Evolutionary conservation across 2,797 vertebrate species (phyloP).

Genomic region (Channa striata): DNA sequence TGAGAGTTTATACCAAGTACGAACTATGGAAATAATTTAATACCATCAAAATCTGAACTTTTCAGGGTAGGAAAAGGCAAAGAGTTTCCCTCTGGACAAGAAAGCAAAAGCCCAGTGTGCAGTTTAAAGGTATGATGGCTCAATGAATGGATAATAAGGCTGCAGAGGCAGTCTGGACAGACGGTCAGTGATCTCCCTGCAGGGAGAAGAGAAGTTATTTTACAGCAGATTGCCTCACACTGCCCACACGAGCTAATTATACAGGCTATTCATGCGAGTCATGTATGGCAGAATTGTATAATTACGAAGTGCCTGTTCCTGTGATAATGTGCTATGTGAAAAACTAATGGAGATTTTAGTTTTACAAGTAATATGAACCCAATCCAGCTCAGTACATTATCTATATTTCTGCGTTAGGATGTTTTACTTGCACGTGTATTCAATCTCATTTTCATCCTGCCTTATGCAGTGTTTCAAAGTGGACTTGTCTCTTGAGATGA

Average conservation of each 20-base stretch:
- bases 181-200: conserved; percentile 70
- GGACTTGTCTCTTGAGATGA: conserved; percentile 19
- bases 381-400: conserved; percentile 24
- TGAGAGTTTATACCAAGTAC: neutral
- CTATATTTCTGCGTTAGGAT: conserved; percentile 26
- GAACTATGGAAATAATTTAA: conserved; percentile 12
- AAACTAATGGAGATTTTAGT: conserved; percentile 57
- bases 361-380: conserved; percentile 47
- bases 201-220: conserved; percentile 75
- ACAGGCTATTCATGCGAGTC: conserved; percentile 76
- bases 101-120: conserved; percentile 37
- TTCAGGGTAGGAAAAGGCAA: conserved; percentile 28
- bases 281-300: conserved; percentile 72
- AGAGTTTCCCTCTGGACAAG: conserved; percentile 25
- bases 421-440: conserved; percentile 27
- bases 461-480: conserved; percentile 16
- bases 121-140: conserved; percentile 54
- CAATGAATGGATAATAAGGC: conserved; percentile 67
- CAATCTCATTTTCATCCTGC: conserved; percentile 5
- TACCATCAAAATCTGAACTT: conserved; percentile 22
- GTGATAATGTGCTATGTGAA: conserved; percentile 54
- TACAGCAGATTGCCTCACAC: conserved; percentile 77
- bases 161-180: conserved; percentile 68
- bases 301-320: conserved; percentile 69
- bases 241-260: conserved; percentile 81